Evolutionary conservation across 2,888 invertebrate species (phyloP), one percentile per base, ranked within the genome.

Genomic region (Deilephila elpenor): DNA sequence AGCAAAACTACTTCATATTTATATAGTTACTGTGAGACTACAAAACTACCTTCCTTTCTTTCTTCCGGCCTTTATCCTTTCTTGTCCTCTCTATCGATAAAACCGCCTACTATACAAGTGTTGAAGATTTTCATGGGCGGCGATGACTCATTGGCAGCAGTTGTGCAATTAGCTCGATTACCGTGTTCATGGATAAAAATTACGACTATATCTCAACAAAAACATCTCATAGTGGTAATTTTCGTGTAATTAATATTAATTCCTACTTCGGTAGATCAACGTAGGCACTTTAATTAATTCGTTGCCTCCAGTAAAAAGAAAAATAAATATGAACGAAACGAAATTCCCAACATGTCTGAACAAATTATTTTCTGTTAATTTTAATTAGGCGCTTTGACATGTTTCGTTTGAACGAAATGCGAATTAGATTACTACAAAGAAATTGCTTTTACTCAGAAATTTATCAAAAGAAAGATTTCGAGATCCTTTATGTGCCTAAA

Each of bases 321-420:
- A 56, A 56, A 56, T 56, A 56, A 56, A 56, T n/a, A 56, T 56
- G 56, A 56, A 56, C 56, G 56, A 56, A 56, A 56, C 56, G 6
- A 56, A 56, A 56, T n/a, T 56, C n/a, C 5, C 56, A 56, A 56
- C 56, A 56, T 56, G n/a, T 56, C 56, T 56, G 56, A n/a, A 56
- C 56, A n/a, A 56, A 56, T n/a, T 44, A 44, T 44, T 44, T 56
- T 56, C 56, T 19, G 56, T 56, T 56, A 56, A 56, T 56, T 56
- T 56, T 56, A 56, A 56, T 56, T 56, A 56, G 19, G 56, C 56
- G 17, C 56, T 56, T 56, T 56, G 56, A 56, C 56, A 56, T 56
- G 56, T 56, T 56, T 56, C 19, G 56, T 56, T 56, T 6, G 56
- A 56, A 56, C n/a, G n/a, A 56, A 56, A 56, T n/a, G 14, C 6